phyloP scores from a whole-genome alignment of 1,140 invertebrate genomes.

The Calosoma granatense region DNA sequence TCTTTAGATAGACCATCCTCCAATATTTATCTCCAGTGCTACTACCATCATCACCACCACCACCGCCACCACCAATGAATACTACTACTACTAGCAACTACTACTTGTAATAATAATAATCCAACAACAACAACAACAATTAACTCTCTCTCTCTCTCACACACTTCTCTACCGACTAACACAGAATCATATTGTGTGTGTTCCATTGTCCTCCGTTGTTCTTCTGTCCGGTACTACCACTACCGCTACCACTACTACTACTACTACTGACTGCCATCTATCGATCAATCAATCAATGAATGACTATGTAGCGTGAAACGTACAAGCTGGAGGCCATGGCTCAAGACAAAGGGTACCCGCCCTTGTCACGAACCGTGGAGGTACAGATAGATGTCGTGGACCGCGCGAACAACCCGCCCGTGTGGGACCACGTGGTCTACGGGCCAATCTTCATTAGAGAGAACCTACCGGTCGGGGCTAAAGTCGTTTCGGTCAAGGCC shows the following conservation, averaged over 20 bases:
- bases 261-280: not conserved
- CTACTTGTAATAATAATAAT: not conserved
- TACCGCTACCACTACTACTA: too few relatives aligned
- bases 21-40: too few relatives aligned
- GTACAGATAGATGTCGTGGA: slow-evolving; percentile 96
- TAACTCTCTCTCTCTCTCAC: too few relatives aligned
- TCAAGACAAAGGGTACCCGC: slow-evolving; percentile 89
- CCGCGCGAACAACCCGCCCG: slow-evolving; percentile 91
- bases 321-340: slow-evolving; percentile 95
- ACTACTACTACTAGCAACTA: too few relatives aligned
- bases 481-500: slow-evolving; percentile 94
- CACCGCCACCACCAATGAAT: too few relatives aligned
- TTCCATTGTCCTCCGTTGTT: slow-evolving; percentile 1
- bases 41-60: too few relatives aligned
- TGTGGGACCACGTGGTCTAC: slow-evolving; percentile 93
- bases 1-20: too few relatives aligned
- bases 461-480: slow-evolving; percentile 91
- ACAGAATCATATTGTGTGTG: too few relatives aligned
- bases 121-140: too few relatives aligned
- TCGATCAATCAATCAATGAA: not conserved
- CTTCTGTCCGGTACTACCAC: too few relatives aligned
- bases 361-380: slow-evolving; percentile 87
- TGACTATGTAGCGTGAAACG: slow-evolving; percentile 69
- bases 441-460: slow-evolving; percentile 94
- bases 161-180: not conserved